Evolutionary conservation across 2,888 invertebrate genomes (phyloP), one percentile per base, ranked within the genome.

Genomic region (Serripes groenlandicus): DNA sequence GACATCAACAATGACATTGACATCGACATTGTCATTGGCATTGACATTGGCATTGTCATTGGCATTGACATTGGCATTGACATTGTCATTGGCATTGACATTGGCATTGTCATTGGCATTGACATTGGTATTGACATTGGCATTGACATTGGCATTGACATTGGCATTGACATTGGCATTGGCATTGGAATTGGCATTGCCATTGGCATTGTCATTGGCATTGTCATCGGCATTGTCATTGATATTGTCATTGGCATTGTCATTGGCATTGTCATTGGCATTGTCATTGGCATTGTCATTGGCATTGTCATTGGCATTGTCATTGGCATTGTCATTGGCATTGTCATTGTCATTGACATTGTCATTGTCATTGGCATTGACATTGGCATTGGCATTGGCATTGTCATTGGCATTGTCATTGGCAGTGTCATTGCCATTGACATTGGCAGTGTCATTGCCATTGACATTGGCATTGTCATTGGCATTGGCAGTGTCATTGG

Each of bases 221-320:
- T 26, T 26, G n/a, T 58, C 23, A 58, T 9, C 23, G 23, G 26
- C 23, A 58, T 58, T 26, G n/a, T 26, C 21, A 58, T 58, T 58
- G 58, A 58, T 58, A 58, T 58, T 26, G 23, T 58, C 9, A 58
- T 58, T 58, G 11, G 7, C 23, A 58, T 58, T 58, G n/a, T 58
- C 23, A 58, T 58, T 58, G 11, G 7, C 23, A 58, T 58, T 26
- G n/a, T 58, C 9, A 58, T 58, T 58, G 23, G 7, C n/a, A 58
- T 58, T 26, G n/a, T 58, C n/a, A 58, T 26, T 58, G 23, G 7
- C 23, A 58, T 58, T 26, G n/a, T 58, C 23, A 58, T 23, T 58
- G 23, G 9, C n/a, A 18, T 58, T 26, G n/a, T 26, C 23, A 58
- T 58, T 58, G 23, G 7, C n/a, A 58, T 58, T 26, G n/a, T 58